Percentiles rank a stretch among this genome's conserved stretches.
Conservation (phyloP, 1,140 invertebrate genomes). For the Acromyrmex heyeri region DNA sequence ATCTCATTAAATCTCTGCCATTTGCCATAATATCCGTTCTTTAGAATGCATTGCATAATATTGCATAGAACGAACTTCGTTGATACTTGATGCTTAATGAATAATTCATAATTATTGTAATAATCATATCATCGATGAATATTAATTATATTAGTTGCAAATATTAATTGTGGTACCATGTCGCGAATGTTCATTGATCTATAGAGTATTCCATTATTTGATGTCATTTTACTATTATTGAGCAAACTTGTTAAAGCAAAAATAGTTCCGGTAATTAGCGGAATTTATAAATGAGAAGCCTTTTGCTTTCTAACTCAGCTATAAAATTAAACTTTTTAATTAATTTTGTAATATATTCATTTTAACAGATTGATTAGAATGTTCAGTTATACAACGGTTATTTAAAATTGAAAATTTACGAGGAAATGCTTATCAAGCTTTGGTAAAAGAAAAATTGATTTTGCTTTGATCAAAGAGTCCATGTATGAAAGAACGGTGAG, state of each 20-base stretch:
- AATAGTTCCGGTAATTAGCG: conserved; percentile 11
- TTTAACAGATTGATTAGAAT: not conserved
- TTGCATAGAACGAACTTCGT: conserved; percentile 25
- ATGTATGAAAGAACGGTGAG: not conserved
- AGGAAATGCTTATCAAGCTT: conserved; percentile 1
- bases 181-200: conserved; percentile 1
- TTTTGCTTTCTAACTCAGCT: not conserved
- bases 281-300: conserved; percentile 2
- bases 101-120: conserved; percentile 48
- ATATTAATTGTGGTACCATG: conserved; percentile 13
- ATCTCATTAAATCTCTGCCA: conserved; percentile 27
- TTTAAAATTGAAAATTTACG: not conserved
- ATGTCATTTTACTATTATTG: not conserved
- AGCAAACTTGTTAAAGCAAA: not conserved
- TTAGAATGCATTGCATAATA: conserved; percentile 11
- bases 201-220: conserved; percentile 7
- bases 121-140: conserved; percentile 36
- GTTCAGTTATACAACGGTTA: not conserved
- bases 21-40: conserved; percentile 22
- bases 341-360: not conserved
- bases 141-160: conserved; percentile 46
- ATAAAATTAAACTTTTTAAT: not conserved
- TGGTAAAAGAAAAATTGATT: not conserved
- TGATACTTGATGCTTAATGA: conserved; percentile 28
- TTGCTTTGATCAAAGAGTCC: conserved; percentile 14